These are phyloP conservation scores for Horisme vitalbata DNA, from an alignment of 2,888 invertebrate genomes.

Conservation along the genomic window DNA sequence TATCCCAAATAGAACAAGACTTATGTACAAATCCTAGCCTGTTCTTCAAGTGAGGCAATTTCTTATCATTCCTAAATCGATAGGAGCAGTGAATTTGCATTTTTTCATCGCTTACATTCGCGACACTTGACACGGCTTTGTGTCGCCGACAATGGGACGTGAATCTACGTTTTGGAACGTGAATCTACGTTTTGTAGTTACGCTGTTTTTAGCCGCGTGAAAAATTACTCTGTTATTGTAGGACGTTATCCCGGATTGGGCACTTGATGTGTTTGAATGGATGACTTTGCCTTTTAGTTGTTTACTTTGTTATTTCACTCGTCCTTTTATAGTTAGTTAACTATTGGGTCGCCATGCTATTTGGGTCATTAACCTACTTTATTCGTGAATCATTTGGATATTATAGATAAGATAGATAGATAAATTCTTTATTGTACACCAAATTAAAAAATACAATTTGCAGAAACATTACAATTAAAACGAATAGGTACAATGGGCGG, in stretches of 20 bases:
- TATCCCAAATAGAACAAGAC: too few species aligned
- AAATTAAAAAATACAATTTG: too few species aligned
- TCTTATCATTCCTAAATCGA: conserved; percentile 16
- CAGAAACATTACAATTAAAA: too few species aligned
- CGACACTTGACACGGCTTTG: conserved; percentile 70
- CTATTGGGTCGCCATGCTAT: too few species aligned
- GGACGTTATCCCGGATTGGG: conserved; percentile 11
- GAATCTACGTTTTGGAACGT: conserved; percentile 58
- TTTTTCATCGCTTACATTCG: conserved; percentile 67
- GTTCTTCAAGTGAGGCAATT: conserved; percentile 1
- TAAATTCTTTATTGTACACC: too few species aligned
- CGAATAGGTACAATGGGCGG: too few species aligned
- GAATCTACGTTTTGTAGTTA: conserved; percentile 59
- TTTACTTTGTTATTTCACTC: not conserved
- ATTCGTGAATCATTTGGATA: too few species aligned
- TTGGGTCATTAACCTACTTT: too few species aligned
- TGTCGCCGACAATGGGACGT: conserved; percentile 59
- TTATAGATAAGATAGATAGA: too few species aligned
- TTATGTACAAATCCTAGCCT: conserved; percentile 14
- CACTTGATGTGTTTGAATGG: conserved; percentile 15
- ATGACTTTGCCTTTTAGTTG: conserved; percentile 20
- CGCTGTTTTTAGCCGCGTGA: conserved; percentile 50
- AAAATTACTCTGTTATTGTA: conserved; percentile 67
- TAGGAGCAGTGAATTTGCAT: conserved; percentile 69
- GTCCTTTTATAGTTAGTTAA: too few species aligned